Conservation (phyloP, 1,140 invertebrate species). For the Drosophila sulfurigaster region DNA sequence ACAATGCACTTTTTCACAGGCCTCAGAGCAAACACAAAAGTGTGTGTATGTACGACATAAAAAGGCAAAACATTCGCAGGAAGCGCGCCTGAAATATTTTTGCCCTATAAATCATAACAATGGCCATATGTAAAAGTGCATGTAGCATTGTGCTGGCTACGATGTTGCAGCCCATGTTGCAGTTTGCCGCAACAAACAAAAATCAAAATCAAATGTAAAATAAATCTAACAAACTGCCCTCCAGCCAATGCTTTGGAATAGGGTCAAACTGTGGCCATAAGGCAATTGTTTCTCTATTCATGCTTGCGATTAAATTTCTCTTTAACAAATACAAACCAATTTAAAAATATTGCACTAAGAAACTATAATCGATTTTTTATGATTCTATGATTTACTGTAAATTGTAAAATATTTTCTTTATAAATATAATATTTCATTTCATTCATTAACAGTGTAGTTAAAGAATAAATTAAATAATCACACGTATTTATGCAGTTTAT, state of each 20-base stretch:
- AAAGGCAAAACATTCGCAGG: constrained; percentile 60
- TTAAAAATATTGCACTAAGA: no score
- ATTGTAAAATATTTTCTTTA: no score
- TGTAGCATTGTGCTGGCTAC: constrained; percentile 51
- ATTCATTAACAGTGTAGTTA: no score
- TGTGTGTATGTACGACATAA: constrained; percentile 38
- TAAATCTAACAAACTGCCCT: constrained; percentile 60
- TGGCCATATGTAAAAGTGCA: constrained; percentile 73
- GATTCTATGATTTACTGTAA: no score
- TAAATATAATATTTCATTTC: no score
- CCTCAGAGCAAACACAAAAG: constrained; percentile 27
- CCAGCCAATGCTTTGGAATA: not conserved
- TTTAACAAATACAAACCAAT: no score
- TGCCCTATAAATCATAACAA: constrained; percentile 81
- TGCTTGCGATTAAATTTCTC: no score
- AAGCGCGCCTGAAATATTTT: constrained; percentile 78
- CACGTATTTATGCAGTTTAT: no score
- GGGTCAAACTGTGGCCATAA: constrained; percentile 1
- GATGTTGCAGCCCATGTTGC: constrained; percentile 34
- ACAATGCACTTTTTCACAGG: constrained; percentile 20
- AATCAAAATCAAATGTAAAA: constrained; percentile 77
- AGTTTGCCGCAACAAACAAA: constrained; percentile 61
- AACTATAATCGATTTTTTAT: no score
- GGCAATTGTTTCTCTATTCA: constrained; percentile 9
- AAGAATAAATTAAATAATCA: no score